Evolutionary conservation across 2,113 vertebrate genomes (phyloP), one percentile per base, ranked within the genome.

Genomic region (Myrmophylax atrothorax): DNA sequence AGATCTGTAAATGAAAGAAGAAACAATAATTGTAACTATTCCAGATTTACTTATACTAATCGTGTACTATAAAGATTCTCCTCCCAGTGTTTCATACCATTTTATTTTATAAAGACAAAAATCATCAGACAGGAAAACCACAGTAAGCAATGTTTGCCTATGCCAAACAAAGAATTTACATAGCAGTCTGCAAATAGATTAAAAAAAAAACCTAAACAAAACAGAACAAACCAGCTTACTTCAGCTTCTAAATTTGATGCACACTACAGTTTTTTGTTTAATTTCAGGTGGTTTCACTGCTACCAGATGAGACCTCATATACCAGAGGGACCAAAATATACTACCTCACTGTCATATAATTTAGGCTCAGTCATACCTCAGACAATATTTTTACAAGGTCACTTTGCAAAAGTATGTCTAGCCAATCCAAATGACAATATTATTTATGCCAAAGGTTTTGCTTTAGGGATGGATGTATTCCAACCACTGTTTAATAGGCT

Each of bases 351-450:
- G 96, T 98, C 97, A 97, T 97, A 97, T 97, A 98, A 98, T 98
- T 98, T 97, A 98, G 96, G 91, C 93, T 97, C 97, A 97, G 96
- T 97, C 97, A 97, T 98, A 97, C 97, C 97, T 97, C 98, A 97
- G 97, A 98, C 97, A 98, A 98, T 98, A 98, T 98, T 98, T 98
- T 98, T 95, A 98, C 97, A 98, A 98, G 97, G 97, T 97, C 97
- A 98, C 97, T 98, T 98, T 97, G 97, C 96, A 93, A 95, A 97
- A 97, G 95, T 96, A 98, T 97, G 98, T 98, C 97, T 98, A 97
- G 97, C 96, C 97, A 97, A 95, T 97, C 97, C 97, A 98, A 98
- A 98, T 97, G 97, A 98, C 98, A 98, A 96, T 98, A 98, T 98
- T 98, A 97, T 98, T 98, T 98, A 98, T 98, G 98, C 98, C 98